Evolutionary conservation across 2,113 vertebrate genomes (phyloP).

Genomic region (Odontesthes bonariensis): DNA sequence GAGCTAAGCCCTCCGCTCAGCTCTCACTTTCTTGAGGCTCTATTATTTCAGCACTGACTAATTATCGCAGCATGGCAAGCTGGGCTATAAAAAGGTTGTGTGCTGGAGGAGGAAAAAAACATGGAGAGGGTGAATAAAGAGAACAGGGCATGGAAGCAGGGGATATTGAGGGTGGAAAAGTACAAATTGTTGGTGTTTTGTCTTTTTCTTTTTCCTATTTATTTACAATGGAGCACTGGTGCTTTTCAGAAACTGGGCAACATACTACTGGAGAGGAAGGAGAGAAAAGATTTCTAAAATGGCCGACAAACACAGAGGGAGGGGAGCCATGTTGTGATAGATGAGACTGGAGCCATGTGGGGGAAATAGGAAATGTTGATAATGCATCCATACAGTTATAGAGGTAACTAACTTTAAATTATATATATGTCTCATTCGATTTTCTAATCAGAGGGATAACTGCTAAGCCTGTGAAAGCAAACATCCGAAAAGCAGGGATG

Average conservation of each 20-base stretch:
- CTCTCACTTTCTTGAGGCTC: constrained; percentile 71
- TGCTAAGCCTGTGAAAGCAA: not conserved
- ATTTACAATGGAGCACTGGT: constrained; percentile 10
- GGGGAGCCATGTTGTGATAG: constrained; percentile 60
- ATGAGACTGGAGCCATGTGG: constrained; percentile 26
- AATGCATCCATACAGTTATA: not conserved
- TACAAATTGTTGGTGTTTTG: not conserved
- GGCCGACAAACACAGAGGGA: constrained; percentile 54
- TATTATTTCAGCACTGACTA: constrained; percentile 77
- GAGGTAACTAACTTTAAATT: not conserved
- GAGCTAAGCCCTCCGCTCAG: constrained; percentile 69
- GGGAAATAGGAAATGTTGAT: not conserved
- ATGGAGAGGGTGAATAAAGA: constrained; percentile 44
- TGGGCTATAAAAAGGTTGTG: constrained; percentile 65
- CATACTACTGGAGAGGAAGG: constrained; percentile 30
- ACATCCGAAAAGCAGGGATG: not conserved
- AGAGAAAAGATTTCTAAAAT: constrained; percentile 66
- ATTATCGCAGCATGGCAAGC: constrained; percentile 76
- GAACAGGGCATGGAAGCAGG: constrained; percentile 30
- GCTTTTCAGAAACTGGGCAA: constrained; percentile 11
- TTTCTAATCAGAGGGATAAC: not conserved
- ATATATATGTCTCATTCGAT: constrained; percentile 5
- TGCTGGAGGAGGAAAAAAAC: constrained; percentile 26
- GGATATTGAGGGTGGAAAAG: constrained; percentile 16
- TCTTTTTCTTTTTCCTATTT: constrained; percentile 19